Conservation (phyloP, 2,888 invertebrate species). For the Ophioninae sp. region DNA sequence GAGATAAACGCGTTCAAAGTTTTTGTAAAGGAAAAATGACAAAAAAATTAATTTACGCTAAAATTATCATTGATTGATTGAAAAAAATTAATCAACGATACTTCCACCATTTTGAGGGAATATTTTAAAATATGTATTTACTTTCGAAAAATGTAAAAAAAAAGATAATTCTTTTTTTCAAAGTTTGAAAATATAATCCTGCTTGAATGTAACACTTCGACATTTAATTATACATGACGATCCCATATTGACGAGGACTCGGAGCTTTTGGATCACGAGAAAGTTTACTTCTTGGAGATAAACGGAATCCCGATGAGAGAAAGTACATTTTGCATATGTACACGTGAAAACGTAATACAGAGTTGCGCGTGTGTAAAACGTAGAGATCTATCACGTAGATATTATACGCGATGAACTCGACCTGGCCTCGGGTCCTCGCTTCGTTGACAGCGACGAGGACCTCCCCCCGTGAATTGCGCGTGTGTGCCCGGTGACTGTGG, state of each 20-base stretch:
- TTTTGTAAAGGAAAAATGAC: no score
- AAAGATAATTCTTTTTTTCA: no score
- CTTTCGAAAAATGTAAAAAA: no score
- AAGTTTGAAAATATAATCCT: no score
- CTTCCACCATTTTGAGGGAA: no score
- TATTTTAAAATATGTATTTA: no score
- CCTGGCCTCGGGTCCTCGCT: slow-evolving; percentile 45
- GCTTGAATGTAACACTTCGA: slow-evolving; percentile 7
- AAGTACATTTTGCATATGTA: slow-evolving; percentile 33
- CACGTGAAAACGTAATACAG: not conserved
- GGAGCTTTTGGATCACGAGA: slow-evolving; percentile 11
- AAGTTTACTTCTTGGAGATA: slow-evolving; percentile 43
- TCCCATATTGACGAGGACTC: slow-evolving; percentile 13
- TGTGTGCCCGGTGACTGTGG: slow-evolving; percentile 4
- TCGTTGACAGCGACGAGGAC: slow-evolving; percentile 42
- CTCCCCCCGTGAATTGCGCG: slow-evolving; percentile 23
- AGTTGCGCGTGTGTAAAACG: not conserved
- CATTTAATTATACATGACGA: slow-evolving; percentile 28
- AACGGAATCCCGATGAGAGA: slow-evolving; percentile 50
- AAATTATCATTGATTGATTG: no score
- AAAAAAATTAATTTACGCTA: no score
- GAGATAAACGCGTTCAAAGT: no score
- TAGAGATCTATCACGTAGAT: slow-evolving; percentile 15
- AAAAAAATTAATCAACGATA: no score
- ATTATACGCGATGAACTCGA: slow-evolving; percentile 41